Base-by-base conservation (phyloP, 2,797 vertebrate species). In the Brachyrhaphis roseni region DNA sequence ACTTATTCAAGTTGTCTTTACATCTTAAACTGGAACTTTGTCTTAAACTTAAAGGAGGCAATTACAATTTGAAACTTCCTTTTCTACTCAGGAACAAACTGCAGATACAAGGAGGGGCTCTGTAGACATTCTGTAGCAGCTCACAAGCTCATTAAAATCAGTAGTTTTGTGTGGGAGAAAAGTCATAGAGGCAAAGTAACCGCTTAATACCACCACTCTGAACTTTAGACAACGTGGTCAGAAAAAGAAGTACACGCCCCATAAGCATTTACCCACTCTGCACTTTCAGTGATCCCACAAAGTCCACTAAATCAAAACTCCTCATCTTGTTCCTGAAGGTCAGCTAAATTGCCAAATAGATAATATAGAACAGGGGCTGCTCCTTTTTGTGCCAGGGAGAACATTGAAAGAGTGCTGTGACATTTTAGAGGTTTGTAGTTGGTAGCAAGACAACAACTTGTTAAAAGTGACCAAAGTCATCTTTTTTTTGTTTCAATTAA, bases 301-400 rank as follows among this genome's bases (percentile, higher is more conserved):
- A 51, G 39, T 83, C 78, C 77, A 53, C 83, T 79, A 64, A 71
- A 87, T 68, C 80, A 76, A 86, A 89, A 88, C 78, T 1, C 1
- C 49, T 86, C 75, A 51, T 86, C 72, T 80, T 86, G 75, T 88
- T 89, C 83, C 66, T 86, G 64, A 78, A 80, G 88, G 87, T 92
- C 89, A 88, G 84, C 83, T 81, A 87, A 87, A 91, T 89, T 57
- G 34, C 75, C 71, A 81, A 87, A 90, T 59, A 84, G 77, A 88
- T 87, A 76, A 82, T 76, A 79, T 74, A 86, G 57, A 83, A 80
- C 68, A 53, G 55, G 46, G 76, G 47, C 74, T 88, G 86, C 81
- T 89, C 84, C 89, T 91, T 53, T 93, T 81, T 87, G 86, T 89
- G 88, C 89, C 88, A 77, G 79, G 68, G 55, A 89, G 74, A 82